Percentiles rank a stretch among this genome's conserved stretches.
phyloP scores from a whole-genome alignment of 2,113 vertebrate species.

The Choloepus hoffmanni region DNA sequence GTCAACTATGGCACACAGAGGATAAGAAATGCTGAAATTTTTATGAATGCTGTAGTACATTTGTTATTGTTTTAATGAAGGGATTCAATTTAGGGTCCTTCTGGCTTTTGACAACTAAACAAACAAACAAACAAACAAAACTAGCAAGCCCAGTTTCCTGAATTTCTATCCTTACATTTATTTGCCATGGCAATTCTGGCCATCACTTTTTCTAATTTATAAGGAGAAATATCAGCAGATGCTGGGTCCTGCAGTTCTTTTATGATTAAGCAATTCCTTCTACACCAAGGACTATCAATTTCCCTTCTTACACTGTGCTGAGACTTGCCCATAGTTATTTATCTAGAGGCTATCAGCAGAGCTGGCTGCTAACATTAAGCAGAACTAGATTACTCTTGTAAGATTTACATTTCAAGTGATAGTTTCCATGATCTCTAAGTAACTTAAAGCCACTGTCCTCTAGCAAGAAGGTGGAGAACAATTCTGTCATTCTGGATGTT shows the following conservation, averaged over 20 bases:
- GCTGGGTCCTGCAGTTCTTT: background rate
- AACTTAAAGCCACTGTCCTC: background rate
- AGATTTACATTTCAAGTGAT: background rate
- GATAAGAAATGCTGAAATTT: background rate
- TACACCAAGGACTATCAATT: background rate
- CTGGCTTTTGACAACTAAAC: background rate
- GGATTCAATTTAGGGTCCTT: background rate
- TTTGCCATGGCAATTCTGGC: background rate
- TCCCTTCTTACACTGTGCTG: background rate
- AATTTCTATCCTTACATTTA: background rate
- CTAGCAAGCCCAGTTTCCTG: background rate
- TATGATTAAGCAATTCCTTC: background rate
- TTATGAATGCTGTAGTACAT: background rate
- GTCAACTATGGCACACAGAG: background rate
- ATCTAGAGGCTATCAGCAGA: background rate
- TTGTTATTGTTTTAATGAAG: background rate
- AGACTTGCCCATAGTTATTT: background rate
- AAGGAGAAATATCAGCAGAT: background rate
- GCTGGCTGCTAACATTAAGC: background rate
- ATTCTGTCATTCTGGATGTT: background rate
- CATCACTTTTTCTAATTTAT: background rate
- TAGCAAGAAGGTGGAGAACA: background rate
- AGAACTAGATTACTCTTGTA: background rate
- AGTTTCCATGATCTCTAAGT: background rate
- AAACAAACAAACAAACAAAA: too few species aligned